Evolutionary conservation across 1,140 invertebrate species (phyloP), one percentile per base, ranked within the genome.

Genomic region (Fopius arisanus): DNA sequence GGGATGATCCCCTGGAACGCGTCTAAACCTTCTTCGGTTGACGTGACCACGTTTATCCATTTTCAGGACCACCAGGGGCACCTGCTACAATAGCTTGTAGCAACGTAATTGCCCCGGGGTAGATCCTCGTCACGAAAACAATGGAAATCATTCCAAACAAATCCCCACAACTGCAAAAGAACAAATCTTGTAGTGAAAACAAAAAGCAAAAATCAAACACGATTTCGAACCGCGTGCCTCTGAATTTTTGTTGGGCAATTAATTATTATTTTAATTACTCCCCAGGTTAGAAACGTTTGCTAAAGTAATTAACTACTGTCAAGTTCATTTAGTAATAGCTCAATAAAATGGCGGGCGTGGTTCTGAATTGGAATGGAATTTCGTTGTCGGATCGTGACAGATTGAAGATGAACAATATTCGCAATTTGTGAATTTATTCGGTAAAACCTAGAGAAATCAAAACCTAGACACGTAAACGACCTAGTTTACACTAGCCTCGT

Each of bases 401-500:
- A n/a, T n/a, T n/a, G n/a, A n/a, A n/a, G n/a, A n/a, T n/a, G n/a
- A n/a, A n/a, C n/a, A n/a, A n/a, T 37, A 48, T 19, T 14, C 16
- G n/a, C 14, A 48, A 48, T 48, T 48, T 16, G 10, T 7, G 3
- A 26, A 6, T 26, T 7, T 12, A 59, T 12, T 28, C 3, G 23
- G 21, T 23, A 21, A 59, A 26, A 59, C 0, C 14, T 7, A 4
- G 4, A 12, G 10, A 59, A 59, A 59, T 26, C 23, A 26, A 5
- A 59, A 23, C 2, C 54, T 59, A 59, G 54, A 28, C 54, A 59
- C 54, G 54, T 59, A 59, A 59, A 26, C 65, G 66, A 68, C 72
- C 72, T 51, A 68, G 66, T 73, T 73, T 62, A 62, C 65, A 66
- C 71, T 73, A 54, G 59, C 21, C 29, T 48, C 71, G 65, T 67